Conservation (phyloP, 2,888 invertebrate genomes). For the Netelia melanura region DNA sequence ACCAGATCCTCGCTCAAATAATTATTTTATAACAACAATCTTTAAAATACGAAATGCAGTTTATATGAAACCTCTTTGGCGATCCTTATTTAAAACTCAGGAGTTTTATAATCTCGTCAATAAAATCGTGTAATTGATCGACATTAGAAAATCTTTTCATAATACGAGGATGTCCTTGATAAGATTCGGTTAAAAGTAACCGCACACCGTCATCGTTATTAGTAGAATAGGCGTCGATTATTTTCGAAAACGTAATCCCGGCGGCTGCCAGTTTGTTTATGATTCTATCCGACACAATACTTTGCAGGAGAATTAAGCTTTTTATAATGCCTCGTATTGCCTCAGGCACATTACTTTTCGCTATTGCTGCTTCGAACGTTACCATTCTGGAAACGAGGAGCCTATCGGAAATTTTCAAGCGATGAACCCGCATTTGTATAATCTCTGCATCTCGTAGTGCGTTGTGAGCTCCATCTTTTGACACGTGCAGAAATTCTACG, state of each 20-base stretch:
- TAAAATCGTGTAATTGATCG: too few species aligned
- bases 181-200: constrained; percentile 19
- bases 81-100: too few species aligned
- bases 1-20: too few species aligned
- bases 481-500: constrained; percentile 47
- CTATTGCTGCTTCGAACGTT: constrained; percentile 22
- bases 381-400: constrained; percentile 19
- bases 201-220: constrained; percentile 26
- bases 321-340: not conserved
- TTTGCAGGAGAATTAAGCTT: constrained; percentile 22
- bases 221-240: constrained; percentile 10
- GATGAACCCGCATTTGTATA: constrained; percentile 28
- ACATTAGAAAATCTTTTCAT: too few species aligned
- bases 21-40: too few species aligned
- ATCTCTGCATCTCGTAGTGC: constrained; percentile 54
- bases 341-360: constrained; percentile 14
- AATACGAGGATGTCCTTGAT: constrained; percentile 1
- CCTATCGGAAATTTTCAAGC: constrained; percentile 10
- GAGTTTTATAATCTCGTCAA: too few species aligned
- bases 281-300: constrained; percentile 30
- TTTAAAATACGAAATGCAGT: too few species aligned
- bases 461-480: constrained; percentile 57
- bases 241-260: constrained; percentile 23
- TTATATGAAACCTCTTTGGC: too few species aligned
- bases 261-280: constrained; percentile 20